Evolutionary conservation across 2,113 vertebrate species (phyloP).

Genomic region (Mesocricetus auratus): DNA sequence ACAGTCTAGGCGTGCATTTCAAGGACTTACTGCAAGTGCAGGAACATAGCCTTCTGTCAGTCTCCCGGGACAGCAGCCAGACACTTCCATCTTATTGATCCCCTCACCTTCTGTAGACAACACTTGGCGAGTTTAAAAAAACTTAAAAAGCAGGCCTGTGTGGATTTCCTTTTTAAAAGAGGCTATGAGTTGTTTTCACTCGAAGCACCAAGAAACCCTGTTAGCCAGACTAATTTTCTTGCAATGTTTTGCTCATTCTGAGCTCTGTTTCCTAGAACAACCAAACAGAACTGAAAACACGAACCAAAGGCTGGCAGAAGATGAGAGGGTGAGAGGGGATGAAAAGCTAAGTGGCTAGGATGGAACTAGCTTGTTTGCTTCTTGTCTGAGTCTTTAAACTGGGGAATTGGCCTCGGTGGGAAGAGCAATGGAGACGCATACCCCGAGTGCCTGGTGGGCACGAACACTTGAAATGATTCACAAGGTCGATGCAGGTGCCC

Average conservation of each 20-base stretch:
- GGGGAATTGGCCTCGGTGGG: too few relatives aligned
- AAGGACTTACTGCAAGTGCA: not conserved
- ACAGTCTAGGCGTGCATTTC: not conserved
- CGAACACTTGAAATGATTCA: slow-evolving; percentile 94
- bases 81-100: slow-evolving; percentile 11
- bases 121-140: not conserved
- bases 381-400: too few relatives aligned
- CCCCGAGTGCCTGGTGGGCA: slow-evolving; percentile 95
- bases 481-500: slow-evolving; percentile 94
- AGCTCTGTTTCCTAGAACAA: slow-evolving; percentile 12
- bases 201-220: not conserved
- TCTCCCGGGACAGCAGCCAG: not conserved
- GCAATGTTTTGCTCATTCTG: not conserved
- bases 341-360: not conserved
- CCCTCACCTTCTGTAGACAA: not conserved
- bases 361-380: not conserved
- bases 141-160: not conserved
- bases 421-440: slow-evolving; percentile 75
- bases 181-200: not conserved
- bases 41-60: not conserved
- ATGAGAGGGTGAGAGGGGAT: not conserved
- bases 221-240: not conserved
- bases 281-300: not conserved
- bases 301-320: not conserved
- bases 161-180: not conserved